Evolutionary conservation across 2,888 invertebrate species (phyloP).

Genomic region (Caenorhabditis sp.): DNA sequence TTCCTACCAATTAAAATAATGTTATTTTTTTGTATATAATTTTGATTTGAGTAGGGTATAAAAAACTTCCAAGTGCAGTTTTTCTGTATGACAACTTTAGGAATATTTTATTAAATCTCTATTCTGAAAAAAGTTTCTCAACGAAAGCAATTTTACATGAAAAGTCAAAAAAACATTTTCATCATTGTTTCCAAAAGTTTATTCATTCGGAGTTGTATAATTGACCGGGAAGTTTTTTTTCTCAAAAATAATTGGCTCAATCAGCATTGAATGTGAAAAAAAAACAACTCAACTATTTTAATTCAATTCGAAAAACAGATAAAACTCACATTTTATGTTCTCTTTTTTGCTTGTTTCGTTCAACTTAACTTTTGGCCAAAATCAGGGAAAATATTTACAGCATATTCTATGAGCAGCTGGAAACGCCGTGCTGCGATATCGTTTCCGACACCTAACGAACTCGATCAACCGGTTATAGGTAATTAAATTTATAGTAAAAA

Average conservation of each 20-base stretch:
- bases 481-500: not conserved
- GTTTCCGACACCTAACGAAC: slow-evolving; percentile 39
- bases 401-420: slow-evolving; percentile 46
- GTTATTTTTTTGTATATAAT: too few relatives aligned
- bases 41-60: too few relatives aligned
- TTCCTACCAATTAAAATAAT: too few relatives aligned
- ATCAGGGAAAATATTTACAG: not conserved
- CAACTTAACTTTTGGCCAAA: not conserved
- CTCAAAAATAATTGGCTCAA: not conserved
- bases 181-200: too few relatives aligned
- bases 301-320: not conserved
- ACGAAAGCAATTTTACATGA: too few relatives aligned
- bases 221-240: too few relatives aligned
- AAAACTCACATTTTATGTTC: not conserved
- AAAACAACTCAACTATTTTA: not conserved
- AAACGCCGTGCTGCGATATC: slow-evolving; percentile 51
- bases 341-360: not conserved
- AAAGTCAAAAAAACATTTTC: too few relatives aligned
- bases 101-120: too few relatives aligned
- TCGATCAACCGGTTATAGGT: slow-evolving; percentile 46
- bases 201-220: too few relatives aligned
- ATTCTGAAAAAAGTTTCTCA: too few relatives aligned
- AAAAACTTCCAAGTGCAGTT: too few relatives aligned
- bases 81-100: too few relatives aligned
- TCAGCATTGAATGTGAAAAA: not conserved